phyloP scores from a whole-genome alignment of 2,888 invertebrate species.

The Drosophila mimetica region DNA sequence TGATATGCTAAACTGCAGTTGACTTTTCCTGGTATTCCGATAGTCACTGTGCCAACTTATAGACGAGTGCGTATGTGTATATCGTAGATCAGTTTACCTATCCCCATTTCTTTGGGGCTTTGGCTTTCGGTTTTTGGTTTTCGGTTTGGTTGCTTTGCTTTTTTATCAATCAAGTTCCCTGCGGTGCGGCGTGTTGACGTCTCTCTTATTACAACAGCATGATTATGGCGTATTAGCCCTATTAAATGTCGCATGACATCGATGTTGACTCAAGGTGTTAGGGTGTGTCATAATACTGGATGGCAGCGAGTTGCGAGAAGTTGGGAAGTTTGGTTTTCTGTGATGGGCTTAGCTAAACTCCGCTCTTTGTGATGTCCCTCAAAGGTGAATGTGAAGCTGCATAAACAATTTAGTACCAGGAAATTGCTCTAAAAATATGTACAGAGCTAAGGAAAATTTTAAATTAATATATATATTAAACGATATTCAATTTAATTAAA shows the following conservation, averaged over 20 bases:
- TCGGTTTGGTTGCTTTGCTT: slow-evolving; percentile 1
- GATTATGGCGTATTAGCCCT: slow-evolving; percentile 74
- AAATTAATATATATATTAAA: too few species aligned
- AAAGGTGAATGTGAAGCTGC: neutral
- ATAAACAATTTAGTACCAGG: slow-evolving; percentile 7
- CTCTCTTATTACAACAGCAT: slow-evolving; percentile 74
- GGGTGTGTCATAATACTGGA: slow-evolving; percentile 69
- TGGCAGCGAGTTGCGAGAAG: slow-evolving; percentile 2
- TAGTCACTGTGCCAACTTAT: slow-evolving; percentile 11
- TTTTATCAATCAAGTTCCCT: slow-evolving; percentile 75
- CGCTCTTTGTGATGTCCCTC: neutral
- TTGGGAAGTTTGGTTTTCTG: neutral
- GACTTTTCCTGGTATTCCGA: slow-evolving; percentile 27
- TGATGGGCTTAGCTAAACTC: slow-evolving; percentile 10
- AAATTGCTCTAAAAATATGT: too few species aligned
- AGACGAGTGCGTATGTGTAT: neutral
- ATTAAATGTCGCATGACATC: slow-evolving; percentile 58
- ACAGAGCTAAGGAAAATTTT: too few species aligned
- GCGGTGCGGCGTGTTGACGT: slow-evolving; percentile 75
- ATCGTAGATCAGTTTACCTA: slow-evolving; percentile 35
- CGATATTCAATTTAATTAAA: too few species aligned
- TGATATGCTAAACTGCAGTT: slow-evolving; percentile 56
- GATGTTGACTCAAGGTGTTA: slow-evolving; percentile 57
- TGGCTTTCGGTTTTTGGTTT: neutral
- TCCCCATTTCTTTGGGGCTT: slow-evolving; percentile 26